These are phyloP conservation scores for Eupeodes latifasciatus DNA, from an alignment of 2,888 invertebrate genomes.

Conservation along the genomic window DNA sequence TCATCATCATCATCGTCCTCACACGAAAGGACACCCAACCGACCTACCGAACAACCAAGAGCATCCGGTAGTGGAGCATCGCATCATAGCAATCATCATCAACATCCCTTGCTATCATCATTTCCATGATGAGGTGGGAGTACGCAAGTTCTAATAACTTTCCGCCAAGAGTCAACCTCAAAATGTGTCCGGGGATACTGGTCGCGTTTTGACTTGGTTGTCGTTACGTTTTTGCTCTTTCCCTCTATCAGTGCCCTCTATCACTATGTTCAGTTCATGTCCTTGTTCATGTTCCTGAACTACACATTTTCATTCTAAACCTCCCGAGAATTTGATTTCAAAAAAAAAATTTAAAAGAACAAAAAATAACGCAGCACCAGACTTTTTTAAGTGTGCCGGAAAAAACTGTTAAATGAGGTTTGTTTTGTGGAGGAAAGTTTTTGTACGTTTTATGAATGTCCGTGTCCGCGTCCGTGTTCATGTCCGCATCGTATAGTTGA, in stretches of 20 bases:
- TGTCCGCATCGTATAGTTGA: slow-evolving; percentile 25
- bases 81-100: slow-evolving; percentile 14
- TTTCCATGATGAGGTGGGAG: slow-evolving; percentile 16
- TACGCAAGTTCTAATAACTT: slow-evolving; percentile 67
- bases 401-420: slow-evolving; percentile 34
- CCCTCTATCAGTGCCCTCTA: too few species aligned
- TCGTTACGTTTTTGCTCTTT: neutral
- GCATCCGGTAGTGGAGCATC: slow-evolving; percentile 56
- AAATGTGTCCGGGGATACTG: slow-evolving; percentile 58
- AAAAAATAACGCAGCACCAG: neutral
- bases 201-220: slow-evolving; percentile 46
- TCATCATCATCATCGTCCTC: slow-evolving; percentile 23
- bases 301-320: slow-evolving; percentile 33
- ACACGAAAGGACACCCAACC: slow-evolving; percentile 62
- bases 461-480: neutral
- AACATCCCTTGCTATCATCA: slow-evolving; percentile 27
- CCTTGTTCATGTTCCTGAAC: slow-evolving; percentile 34
- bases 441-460: neutral
- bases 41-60: slow-evolving; percentile 63
- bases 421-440: neutral
- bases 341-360: slow-evolving; percentile 3
- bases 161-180: slow-evolving; percentile 68
- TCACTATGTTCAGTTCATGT: neutral
- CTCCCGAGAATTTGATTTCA: slow-evolving; percentile 34
- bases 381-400: slow-evolving; percentile 30